Evolutionary conservation across 2,888 invertebrate species (phyloP), one percentile per base, ranked within the genome.

Genomic region (Melieria crassipennis): DNA sequence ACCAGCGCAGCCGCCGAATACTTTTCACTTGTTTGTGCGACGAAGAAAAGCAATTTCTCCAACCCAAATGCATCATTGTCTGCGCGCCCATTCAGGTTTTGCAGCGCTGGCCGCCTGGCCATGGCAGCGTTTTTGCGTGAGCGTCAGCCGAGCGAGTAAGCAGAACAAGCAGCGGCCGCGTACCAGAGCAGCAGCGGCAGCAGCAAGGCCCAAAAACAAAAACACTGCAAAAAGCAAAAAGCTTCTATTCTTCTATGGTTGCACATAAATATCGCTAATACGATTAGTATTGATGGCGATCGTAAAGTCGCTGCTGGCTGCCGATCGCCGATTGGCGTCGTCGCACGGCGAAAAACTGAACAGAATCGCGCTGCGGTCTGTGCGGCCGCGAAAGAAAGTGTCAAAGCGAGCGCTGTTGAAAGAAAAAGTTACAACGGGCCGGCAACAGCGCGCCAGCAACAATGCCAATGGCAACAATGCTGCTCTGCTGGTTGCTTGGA

Each of bases 31-130:
- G 56, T 65, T 56, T 46, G 46, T 30, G 30, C 30, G 30, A 30
- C 30, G 30, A 16, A 57, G 67, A 58, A 60, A 67, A 63, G 69
- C 56, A 69, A 69, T 69, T 69, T 69, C 69, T 69, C 63, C 69
- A 56, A 57, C 13, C 69, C 62, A 69, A 63, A 69, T 63, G 56
- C 56, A 47, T 61, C 4, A 42, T 11, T 55, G 61, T 69, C 16
- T 46, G 60, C 11, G 64, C 64, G 64, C 5, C 6, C 52, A 52
- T 52, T n/a, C 52, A 52, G 7, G 13, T n/a, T 52, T 52, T 13
- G 11, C 52, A 52, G 9, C 13, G 30, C 30, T 30, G 30, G 16
- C 16, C 16, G 16, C 16, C 16, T 16, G 16, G 16, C 16, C 16
- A 16, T 16, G 16, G 30, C 30, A 30, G 30, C 30, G 30, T 30